Percentiles rank a stretch among this genome's conserved stretches.
Evolutionary conservation across 2,797 vertebrate species (phyloP).

Genomic region (Bucorvus abyssinicus): DNA sequence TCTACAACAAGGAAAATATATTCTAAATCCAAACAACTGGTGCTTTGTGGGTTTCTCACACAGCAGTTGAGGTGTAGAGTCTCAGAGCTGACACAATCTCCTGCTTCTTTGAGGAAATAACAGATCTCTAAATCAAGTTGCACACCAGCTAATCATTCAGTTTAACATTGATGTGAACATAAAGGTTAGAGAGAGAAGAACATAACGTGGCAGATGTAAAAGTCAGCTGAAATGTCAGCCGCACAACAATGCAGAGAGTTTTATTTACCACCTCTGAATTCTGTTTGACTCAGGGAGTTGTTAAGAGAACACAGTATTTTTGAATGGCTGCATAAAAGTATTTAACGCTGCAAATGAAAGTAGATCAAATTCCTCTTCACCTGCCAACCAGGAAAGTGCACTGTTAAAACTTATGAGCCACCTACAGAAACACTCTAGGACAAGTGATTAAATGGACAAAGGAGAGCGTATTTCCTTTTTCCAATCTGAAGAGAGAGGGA

Average conservation of each 20-base stretch:
- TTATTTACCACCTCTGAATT: not conserved
- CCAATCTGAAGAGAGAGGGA: not conserved
- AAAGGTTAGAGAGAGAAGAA: not conserved
- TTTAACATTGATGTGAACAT: slow-evolving; percentile 17
- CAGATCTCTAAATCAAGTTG: not conserved
- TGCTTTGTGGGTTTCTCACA: not conserved
- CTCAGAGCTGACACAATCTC: not conserved
- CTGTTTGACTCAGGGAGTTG: not conserved
- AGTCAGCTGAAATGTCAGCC: not conserved
- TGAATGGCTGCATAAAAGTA: not conserved
- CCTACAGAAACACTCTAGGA: not conserved
- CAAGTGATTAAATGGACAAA: not conserved
- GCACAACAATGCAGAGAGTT: not conserved
- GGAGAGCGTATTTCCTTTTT: not conserved
- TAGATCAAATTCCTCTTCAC: not conserved
- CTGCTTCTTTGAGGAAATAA: not conserved
- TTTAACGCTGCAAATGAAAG: not conserved
- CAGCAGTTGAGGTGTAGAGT: not conserved
- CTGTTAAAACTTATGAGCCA: not conserved
- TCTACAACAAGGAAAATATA: not conserved
- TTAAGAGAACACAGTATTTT: not conserved
- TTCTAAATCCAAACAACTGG: not conserved
- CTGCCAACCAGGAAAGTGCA: not conserved
- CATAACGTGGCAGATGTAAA: not conserved
- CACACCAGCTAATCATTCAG: not conserved